Conservation (phyloP, 2,888 invertebrate species). For the Bembecia ichneumoniformis region DNA sequence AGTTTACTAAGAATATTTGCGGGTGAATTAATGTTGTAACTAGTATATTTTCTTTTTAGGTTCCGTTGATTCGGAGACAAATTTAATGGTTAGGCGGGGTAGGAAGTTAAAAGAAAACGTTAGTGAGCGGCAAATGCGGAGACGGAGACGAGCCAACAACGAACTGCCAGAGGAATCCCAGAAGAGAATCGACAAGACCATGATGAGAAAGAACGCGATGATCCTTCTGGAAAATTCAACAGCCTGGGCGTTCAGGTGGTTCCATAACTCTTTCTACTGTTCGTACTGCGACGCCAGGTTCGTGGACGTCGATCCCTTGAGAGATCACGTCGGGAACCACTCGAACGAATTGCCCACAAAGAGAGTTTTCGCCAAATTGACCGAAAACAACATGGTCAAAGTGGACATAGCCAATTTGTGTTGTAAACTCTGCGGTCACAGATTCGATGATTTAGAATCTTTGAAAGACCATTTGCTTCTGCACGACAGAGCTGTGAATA, state of each 20-base stretch:
- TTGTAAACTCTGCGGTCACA: constrained; percentile 41
- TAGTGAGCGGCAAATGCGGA: constrained; percentile 55
- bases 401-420: constrained; percentile 45
- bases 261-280: constrained; percentile 51
- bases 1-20: too few species aligned
- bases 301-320: constrained; percentile 35
- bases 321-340: constrained; percentile 39
- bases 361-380: constrained; percentile 48
- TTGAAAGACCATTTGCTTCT: constrained; percentile 42
- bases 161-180: constrained; percentile 54
- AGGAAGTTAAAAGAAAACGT: constrained; percentile 58
- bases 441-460: constrained; percentile 28
- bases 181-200: constrained; percentile 52
- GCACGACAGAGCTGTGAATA: constrained; percentile 34
- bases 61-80: constrained; percentile 37
- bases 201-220: constrained; percentile 59
- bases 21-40: too few species aligned
- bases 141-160: constrained; percentile 58
- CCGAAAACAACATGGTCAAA: constrained; percentile 61
- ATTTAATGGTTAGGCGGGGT: constrained; percentile 33
- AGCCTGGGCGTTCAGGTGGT: constrained; percentile 63
- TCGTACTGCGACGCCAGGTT: constrained; percentile 53
- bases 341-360: constrained; percentile 35
- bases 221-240: constrained; percentile 51
- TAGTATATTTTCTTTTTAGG: constrained; percentile 51